These are phyloP conservation scores for Epistrophe grossulariae DNA, from an alignment of 2,888 invertebrate genomes.

Conservation along the genomic window DNA sequence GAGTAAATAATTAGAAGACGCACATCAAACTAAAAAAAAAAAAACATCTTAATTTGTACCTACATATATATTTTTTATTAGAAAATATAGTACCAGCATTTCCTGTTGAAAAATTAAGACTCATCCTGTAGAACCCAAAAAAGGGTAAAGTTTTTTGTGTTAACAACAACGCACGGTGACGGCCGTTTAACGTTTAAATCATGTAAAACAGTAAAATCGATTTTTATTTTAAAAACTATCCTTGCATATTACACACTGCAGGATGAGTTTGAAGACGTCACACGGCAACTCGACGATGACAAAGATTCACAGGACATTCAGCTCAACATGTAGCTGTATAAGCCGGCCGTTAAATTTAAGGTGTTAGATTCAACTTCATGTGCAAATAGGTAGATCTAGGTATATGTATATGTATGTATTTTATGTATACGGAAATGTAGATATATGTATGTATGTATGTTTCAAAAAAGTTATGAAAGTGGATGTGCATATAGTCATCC, in stretches of 20 bases:
- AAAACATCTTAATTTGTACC: background rate
- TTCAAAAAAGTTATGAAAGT: conserved; percentile 3
- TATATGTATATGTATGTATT: background rate
- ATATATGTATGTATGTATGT: background rate
- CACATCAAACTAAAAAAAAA: conserved; percentile 1
- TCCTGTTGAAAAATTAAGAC: conserved; percentile 42
- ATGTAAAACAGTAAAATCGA: conserved; percentile 30
- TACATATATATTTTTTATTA: background rate
- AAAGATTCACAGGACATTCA: conserved; percentile 15
- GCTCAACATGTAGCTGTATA: conserved; percentile 30
- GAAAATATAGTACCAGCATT: conserved; percentile 6
- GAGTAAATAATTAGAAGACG: conserved; percentile 30
- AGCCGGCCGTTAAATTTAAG: conserved; percentile 52
- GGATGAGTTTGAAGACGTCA: background rate
- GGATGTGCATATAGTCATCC: conserved; percentile 51
- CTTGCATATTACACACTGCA: background rate
- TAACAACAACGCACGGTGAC: background rate
- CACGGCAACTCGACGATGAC: background rate
- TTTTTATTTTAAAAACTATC: conserved; percentile 11
- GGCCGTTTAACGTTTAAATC: background rate
- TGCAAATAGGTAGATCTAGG: background rate
- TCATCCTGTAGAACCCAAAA: conserved; percentile 22
- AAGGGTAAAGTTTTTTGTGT: conserved; percentile 43
- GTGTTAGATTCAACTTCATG: conserved; percentile 49
- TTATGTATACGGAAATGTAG: background rate